Evolutionary conservation across 2,113 vertebrate genomes (phyloP).

Genomic region (Phalacrocorax brasilianus): DNA sequence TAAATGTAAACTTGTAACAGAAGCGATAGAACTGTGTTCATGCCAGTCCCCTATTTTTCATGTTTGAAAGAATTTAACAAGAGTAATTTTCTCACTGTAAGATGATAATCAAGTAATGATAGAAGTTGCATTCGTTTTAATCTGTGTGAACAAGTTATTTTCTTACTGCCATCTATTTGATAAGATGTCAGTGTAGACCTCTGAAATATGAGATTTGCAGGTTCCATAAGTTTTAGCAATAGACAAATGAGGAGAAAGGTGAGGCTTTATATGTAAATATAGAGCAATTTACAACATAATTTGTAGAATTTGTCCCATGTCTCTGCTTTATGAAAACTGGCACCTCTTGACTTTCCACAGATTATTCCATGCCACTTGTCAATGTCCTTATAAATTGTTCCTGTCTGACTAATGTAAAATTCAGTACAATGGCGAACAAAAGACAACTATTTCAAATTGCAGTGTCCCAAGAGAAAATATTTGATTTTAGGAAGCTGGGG

Average conservation of each 20-base stretch:
- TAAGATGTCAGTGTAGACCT: background rate
- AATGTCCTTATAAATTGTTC: background rate
- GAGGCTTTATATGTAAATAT: background rate
- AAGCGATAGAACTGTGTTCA: background rate
- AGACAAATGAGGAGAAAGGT: background rate
- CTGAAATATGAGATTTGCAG: background rate
- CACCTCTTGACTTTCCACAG: background rate
- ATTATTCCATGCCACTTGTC: background rate
- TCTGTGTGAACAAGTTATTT: background rate
- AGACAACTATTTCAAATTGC: background rate
- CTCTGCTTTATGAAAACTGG: background rate
- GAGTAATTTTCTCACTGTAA: background rate
- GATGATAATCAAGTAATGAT: background rate
- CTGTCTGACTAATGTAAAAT: background rate
- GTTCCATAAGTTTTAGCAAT: background rate
- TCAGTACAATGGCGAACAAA: background rate
- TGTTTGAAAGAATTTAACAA: background rate
- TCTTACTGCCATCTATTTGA: background rate
- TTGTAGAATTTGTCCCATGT: background rate
- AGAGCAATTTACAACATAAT: background rate
- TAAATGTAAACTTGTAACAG: background rate
- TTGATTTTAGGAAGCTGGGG: background rate
- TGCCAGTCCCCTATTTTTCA: background rate
- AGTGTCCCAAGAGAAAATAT: background rate
- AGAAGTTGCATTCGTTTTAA: background rate